Base-by-base conservation (phyloP, 2,888 invertebrate species). In the Anoncus sp. region DNA sequence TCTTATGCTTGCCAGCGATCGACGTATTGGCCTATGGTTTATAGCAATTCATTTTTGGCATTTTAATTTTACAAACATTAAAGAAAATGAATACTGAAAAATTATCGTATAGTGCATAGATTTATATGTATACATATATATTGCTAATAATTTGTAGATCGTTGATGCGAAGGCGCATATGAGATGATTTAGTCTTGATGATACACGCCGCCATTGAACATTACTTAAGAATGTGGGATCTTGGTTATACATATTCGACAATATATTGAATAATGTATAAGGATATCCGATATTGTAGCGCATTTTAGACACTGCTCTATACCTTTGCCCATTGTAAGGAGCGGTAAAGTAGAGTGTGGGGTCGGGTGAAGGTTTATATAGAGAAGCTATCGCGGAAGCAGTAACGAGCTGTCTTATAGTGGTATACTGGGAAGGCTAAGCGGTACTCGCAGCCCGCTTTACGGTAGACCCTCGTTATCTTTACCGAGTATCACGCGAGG, bases 401-500 rank as follows among this genome's bases (percentile, higher is more conserved):
- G 75, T 80, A 77, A 80, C 77, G 80, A 77, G 80, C 75, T 74
- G 77, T 77, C 75, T 73, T 66, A 69, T 77, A 60, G 63, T 51
- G 55, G 65, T 67, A 71, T 74, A 74, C 63, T 53, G 51, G 66
- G 22, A 49, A 72, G 51, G 75, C 70, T 73, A 82, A 77, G 74
- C 76, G 78, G 78, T 76, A 78, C 75, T 80, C 78, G 77, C 63
- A 70, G 72, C 73, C 31, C 59, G 77, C 81, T 85, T 85, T 82
- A 84, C 79, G 83, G 81, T 81, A 76, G 81, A 80, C 79, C 80
- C 84, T 85, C 85, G 85, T 85, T 85, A 85, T 85, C 83, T 80
- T 70, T 53, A 57, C 70, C 49, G 74, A 77, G 79, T 79, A 79
- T 77, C 75, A 67, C 71, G 72, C 51, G 45, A 45, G 45, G 49